Percentiles rank a stretch among this genome's conserved stretches.
Evolutionary conservation across 2,797 vertebrate genomes (phyloP).

Genomic region (Leptodactylus fallax): DNA sequence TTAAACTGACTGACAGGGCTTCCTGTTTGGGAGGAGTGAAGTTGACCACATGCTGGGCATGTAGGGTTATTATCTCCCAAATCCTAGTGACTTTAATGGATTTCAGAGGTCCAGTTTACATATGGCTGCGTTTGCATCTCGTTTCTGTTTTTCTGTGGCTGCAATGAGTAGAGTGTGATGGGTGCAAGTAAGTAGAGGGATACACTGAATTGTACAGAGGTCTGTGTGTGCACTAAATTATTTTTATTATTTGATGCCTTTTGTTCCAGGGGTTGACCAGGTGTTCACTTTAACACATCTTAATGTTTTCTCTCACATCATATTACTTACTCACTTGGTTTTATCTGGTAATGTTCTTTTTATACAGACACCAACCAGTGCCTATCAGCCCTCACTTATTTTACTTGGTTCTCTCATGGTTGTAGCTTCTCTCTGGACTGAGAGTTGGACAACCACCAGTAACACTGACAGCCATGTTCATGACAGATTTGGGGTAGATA

Average conservation of each 20-base stretch:
- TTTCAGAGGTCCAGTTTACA: conserved; percentile 42
- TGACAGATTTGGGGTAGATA: too few relatives aligned
- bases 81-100: conserved; percentile 3
- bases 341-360: conserved; percentile 12
- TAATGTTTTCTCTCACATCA: conserved; percentile 18
- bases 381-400: conserved; percentile 28
- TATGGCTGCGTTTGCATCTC: not conserved
- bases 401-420: not conserved
- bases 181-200: not conserved
- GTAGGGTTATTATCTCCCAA: conserved; percentile 19
- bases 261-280: not conserved
- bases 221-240: not conserved
- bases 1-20: conserved; percentile 18
- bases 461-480: not conserved
- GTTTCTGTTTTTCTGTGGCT: conserved; percentile 16
- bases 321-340: conserved; percentile 33
- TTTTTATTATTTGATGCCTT: conserved; percentile 8
- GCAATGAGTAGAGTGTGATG: not conserved
- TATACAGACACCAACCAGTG: conserved; percentile 35
- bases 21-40: not conserved
- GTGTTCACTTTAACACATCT: conserved; percentile 25
- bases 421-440: not conserved
- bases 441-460: not conserved
- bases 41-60: conserved; percentile 41
- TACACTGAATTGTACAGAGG: conserved; percentile 18